Evolutionary conservation across 2,113 vertebrate genomes (phyloP), one percentile per base, ranked within the genome.

Genomic region (Lepisosteus osseus): DNA sequence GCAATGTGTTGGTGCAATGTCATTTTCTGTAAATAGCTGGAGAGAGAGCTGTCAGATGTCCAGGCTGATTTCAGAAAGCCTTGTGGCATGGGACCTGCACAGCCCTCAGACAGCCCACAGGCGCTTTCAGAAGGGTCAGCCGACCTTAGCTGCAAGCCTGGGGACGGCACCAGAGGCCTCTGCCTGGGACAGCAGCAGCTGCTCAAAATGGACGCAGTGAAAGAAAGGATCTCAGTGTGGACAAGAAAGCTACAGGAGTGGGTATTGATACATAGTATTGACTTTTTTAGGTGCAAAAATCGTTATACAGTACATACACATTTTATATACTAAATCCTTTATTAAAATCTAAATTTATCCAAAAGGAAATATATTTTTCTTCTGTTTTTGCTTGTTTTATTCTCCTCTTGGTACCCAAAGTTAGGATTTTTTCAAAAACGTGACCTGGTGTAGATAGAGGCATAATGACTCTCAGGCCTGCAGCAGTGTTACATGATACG

Each of bases 201-300:
- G 15, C 3, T 29, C 69, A 97, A 97, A 84, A 75, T 91, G 67
- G 84, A 85, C 56, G 77, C 81, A 2, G 76, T 94, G 68, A 86
- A 79, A 78, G 79, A 90, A 80, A 87, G 90, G 80, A 70, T 93
- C 74, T 75, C 74, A 56, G 77, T 86, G 72, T 92, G 88, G 90
- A 90, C 79, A 44, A 87, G 78, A 78, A 91, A 82, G 71, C 68
- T 94, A 61, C 82, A 91, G 74, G 84, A 93, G 92, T 94, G 83
- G 73, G 86, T 69, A 43, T 7, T 54, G 11, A 29, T 29, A 29
- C 29, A 29, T 29, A 29, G 29, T 29, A 29, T 29, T 29, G 29
- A 29, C 2, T 29, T 29, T 29, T 1, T 29, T 29, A 29, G 29
- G 29, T 29, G 29, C 29, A 29, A 29, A 29, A 29, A 29, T 29